A percentile compares a stretch with the other conserved stretches of the same genome.
phyloP scores from a whole-genome alignment of 2,888 invertebrate species.

The Rotaria sp. region DNA sequence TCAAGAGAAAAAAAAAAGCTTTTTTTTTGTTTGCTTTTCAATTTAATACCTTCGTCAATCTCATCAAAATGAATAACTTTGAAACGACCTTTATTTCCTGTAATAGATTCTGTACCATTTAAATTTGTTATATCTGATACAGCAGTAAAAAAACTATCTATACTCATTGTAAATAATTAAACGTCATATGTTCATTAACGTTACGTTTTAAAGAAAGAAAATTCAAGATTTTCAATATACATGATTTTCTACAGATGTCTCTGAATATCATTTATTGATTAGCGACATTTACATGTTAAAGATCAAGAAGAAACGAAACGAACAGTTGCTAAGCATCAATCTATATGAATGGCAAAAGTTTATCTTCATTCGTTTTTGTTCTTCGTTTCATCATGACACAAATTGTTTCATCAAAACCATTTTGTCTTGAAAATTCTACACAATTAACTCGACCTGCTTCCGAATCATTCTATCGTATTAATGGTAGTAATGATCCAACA shows the following conservation, averaged over 20 bases:
- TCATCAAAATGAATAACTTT: background rate
- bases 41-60: background rate
- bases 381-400: background rate
- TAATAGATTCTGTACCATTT: background rate
- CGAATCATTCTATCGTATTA: background rate
- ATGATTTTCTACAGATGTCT: background rate
- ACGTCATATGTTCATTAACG: background rate
- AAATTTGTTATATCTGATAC: background rate
- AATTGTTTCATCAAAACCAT: background rate
- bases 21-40: background rate
- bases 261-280: background rate
- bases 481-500: background rate
- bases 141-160: constrained; percentile 8
- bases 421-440: constrained; percentile 16
- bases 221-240: no score
- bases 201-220: background rate
- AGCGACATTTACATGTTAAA: background rate
- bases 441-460: background rate
- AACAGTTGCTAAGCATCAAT: background rate
- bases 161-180: background rate
- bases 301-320: background rate
- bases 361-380: background rate
- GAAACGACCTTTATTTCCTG: background rate
- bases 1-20: no score
- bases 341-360: background rate